Evolutionary conservation across 2,797 vertebrate genomes (phyloP), one percentile per base, ranked within the genome.

Genomic region (Neosilurus mollespiculum): DNA sequence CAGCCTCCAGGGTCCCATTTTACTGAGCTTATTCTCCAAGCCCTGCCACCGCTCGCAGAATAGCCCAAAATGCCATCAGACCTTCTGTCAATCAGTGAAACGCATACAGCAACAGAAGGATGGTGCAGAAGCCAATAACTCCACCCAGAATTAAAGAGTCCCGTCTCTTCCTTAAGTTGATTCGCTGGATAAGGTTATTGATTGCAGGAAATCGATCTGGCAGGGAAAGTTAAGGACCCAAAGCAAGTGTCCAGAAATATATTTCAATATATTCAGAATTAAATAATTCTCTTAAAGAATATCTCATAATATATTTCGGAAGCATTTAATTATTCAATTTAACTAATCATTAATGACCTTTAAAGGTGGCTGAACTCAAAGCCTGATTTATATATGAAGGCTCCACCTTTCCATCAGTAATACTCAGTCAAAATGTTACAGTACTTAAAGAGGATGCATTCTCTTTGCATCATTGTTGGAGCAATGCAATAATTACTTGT

Each of bases 181-280:
- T 95, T 91, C 97, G 94, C 86, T 99, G 98, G 90, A 99, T 97
- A 89, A 99, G 96, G 90, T 93, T 98, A 93, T 99, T 99, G 90
- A 99, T 98, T 24, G 97, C 95, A 81, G 98, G 98, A 88, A 99
- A 99, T 59, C 96, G 96, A 90, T 99, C 97, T 98, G 26, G 24
- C 49, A 81, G 71, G 82, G 70, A 22, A 78, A 11, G 91, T 93
- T 90, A 93, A 92, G 87, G 87, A 91, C 69, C 24, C 53, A 59
- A 53, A 78, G 4, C 34, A 56, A 37, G 49, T 11, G 51, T 14
- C n/a, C 78, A 26, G 43, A 10, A 81, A 65, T 26, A 43, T 43
- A 43, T 54, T 3, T 9, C 30, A 51, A 53, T 7, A 64, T 18
- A 53, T 65, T 30, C 20, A 53, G 2, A 65, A 51, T 43, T 1